Conservation (phyloP, 2,888 invertebrate genomes). For the Dendrolimus pini region DNA sequence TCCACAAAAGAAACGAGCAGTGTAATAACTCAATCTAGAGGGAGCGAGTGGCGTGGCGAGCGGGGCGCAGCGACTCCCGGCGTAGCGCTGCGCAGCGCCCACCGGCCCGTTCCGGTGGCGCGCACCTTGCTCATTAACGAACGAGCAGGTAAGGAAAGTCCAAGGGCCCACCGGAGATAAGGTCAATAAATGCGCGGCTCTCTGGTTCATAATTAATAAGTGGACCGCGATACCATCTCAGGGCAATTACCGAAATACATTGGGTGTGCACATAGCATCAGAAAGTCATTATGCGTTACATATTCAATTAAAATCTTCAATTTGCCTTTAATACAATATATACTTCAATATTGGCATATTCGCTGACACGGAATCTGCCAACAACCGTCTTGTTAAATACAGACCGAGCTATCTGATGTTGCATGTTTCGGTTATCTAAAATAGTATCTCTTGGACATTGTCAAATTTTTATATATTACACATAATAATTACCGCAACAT, state of each 20-base stretch:
- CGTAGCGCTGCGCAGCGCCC: slow-evolving; percentile 32
- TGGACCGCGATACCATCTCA: slow-evolving; percentile 47
- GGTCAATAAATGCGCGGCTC: slow-evolving; percentile 67
- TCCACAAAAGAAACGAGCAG: slow-evolving; percentile 7
- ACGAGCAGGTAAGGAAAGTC: slow-evolving; percentile 48
- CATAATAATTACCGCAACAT: no score
- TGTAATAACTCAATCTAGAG: slow-evolving; percentile 30
- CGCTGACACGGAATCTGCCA: no score
- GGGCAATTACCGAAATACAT: slow-evolving; percentile 57
- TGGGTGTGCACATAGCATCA: slow-evolving; percentile 35
- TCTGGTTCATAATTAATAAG: slow-evolving; percentile 63
- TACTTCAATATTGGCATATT: no score
- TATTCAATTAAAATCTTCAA: slow-evolving; percentile 37
- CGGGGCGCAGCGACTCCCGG: slow-evolving; percentile 31
- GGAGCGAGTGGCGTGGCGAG: slow-evolving; percentile 11
- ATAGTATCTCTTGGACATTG: no score
- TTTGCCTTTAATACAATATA: slow-evolving; percentile 22
- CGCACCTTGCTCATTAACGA: slow-evolving; percentile 52
- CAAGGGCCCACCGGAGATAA: slow-evolving; percentile 67
- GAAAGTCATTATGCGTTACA: slow-evolving; percentile 38
- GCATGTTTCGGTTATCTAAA: no score
- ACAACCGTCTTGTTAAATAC: no score
- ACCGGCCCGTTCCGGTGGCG: slow-evolving; percentile 47
- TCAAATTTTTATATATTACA: no score
- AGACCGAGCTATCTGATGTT: no score